Conservation (phyloP, 2,888 invertebrate species). For the Drosophila lutescens region DNA sequence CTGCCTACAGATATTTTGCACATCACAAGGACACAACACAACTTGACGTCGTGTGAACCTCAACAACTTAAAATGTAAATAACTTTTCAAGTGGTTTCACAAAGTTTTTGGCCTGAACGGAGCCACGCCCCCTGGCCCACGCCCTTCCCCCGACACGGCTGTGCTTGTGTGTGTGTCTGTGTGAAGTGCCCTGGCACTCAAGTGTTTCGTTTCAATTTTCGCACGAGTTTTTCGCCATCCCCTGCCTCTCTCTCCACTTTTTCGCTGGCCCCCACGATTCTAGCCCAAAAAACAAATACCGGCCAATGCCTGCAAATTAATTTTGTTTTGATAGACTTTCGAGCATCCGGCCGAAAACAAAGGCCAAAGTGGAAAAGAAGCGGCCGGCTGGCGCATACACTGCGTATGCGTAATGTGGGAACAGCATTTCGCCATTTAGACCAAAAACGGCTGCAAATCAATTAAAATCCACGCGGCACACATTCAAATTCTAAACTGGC, state of each 20-base stretch:
- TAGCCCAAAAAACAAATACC: constrained; percentile 63
- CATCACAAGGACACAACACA: constrained; percentile 78
- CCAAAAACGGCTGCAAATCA: constrained; percentile 53
- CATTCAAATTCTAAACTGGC: constrained; percentile 15
- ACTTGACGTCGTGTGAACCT: constrained; percentile 79
- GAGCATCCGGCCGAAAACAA: constrained; percentile 49
- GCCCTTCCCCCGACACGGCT: not conserved
- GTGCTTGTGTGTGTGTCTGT: constrained; percentile 11
- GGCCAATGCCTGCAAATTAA: constrained; percentile 72
- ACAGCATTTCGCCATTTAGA: constrained; percentile 50
- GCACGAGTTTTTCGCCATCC: constrained; percentile 53
- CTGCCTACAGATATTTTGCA: constrained; percentile 76
- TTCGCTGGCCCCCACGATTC: not conserved
- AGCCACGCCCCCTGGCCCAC: not conserved
- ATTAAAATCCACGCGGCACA: constrained; percentile 61
- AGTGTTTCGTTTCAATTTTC: constrained; percentile 79
- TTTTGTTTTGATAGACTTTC: constrained; percentile 78
- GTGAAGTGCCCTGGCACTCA: constrained; percentile 70
- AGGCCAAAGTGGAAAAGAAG: constrained; percentile 33
- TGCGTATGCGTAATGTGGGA: constrained; percentile 54
- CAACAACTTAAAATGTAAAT: constrained; percentile 80
- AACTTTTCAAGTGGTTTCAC: constrained; percentile 78
- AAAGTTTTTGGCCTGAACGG: constrained; percentile 74
- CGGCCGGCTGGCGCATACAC: constrained; percentile 13
- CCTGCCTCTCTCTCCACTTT: not conserved